phyloP scores from a whole-genome alignment of 2,113 vertebrate species.

The Zapornia atra region DNA sequence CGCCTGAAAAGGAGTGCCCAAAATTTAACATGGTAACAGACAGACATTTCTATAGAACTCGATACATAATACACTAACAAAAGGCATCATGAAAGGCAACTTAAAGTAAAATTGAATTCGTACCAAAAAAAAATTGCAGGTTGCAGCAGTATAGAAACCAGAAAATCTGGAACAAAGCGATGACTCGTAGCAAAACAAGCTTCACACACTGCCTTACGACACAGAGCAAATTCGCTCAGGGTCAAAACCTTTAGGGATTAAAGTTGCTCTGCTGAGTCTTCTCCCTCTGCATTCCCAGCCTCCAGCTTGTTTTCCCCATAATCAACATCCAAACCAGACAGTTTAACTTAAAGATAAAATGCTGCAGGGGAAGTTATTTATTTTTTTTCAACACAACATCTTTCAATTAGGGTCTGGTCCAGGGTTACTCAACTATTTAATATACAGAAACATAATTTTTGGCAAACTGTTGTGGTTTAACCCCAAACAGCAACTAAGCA shows the following conservation, averaged over 20 bases:
- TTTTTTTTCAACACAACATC: neutral
- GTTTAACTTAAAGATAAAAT: neutral
- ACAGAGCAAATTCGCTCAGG: neutral
- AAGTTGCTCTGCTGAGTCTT: neutral
- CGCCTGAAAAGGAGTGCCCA: neutral
- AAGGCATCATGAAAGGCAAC: neutral
- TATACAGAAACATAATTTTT: neutral
- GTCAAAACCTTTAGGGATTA: neutral
- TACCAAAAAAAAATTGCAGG: neutral
- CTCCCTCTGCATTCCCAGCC: neutral
- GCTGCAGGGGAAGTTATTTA: accelerated
- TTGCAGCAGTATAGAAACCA: neutral
- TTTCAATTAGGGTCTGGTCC: neutral
- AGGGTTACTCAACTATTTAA: neutral
- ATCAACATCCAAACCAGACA: neutral
- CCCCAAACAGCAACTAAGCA: too few relatives aligned
- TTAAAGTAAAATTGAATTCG: neutral
- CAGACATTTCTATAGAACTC: neutral
- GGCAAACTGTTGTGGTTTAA: too few relatives aligned
- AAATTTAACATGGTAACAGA: neutral
- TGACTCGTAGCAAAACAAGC: neutral
- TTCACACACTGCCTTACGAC: neutral
- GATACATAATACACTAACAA: neutral
- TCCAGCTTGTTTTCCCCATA: neutral
- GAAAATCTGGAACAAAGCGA: conserved; percentile 46